phyloP scores from a whole-genome alignment of 2,888 invertebrate genomes.

The Tupiocoris notatus region DNA sequence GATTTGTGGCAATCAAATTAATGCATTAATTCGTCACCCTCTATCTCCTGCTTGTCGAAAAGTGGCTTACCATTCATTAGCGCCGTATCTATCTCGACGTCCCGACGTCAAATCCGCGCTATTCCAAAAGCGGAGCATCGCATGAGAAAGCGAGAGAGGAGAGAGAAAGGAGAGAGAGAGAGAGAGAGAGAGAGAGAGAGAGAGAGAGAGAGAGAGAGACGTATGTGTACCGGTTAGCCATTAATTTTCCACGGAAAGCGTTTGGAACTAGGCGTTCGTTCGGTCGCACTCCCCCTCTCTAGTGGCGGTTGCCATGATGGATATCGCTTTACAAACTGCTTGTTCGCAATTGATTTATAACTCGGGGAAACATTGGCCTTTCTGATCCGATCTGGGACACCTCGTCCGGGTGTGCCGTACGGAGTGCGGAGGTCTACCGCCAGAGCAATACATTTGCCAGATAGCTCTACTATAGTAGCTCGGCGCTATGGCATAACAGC shows the following conservation, averaged over 20 bases:
- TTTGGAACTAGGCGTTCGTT: conserved; percentile 2
- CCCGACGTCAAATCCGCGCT: neutral
- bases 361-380: conserved; percentile 28
- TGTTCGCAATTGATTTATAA: conserved; percentile 42
- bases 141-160: conserved; percentile 1
- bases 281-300: neutral
- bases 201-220: too few species aligned
- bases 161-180: too few species aligned
- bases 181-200: too few species aligned
- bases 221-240: conserved; percentile 24
- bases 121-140: neutral
- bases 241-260: conserved; percentile 33
- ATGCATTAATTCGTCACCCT: conserved; percentile 32
- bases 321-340: conserved; percentile 40
- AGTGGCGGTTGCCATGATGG: conserved; percentile 34
- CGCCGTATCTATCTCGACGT: neutral
- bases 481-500: conserved; percentile 23
- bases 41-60: conserved; percentile 19
- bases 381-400: conserved; percentile 39
- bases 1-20: too few species aligned
- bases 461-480: too few species aligned
- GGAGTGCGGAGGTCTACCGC: conserved; percentile 13
- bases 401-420: conserved; percentile 3
- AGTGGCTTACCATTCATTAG: conserved; percentile 31
- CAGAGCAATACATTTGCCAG: conserved; percentile 35